Evolutionary conservation across 30 jellyfish, hydroid and myxozoan species (phyloP).

Genomic region (Aurelia aurita): DNA sequence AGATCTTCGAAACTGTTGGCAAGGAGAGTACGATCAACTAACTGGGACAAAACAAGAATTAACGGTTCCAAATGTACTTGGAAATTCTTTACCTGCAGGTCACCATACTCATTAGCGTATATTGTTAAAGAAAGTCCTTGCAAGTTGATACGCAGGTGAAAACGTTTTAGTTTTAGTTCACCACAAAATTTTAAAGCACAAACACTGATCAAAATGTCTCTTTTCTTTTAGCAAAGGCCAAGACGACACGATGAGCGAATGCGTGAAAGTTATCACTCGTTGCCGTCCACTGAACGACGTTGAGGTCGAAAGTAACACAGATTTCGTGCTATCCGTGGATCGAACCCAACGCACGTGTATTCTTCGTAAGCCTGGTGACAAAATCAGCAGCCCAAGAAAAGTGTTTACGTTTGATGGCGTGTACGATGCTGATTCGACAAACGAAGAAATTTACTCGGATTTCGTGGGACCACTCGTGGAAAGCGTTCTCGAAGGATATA

Average conservation of each 20-base stretch:
- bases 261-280: constrained; percentile 92
- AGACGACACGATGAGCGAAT: constrained; percentile 90
- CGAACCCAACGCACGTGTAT: constrained; percentile 87
- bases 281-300: constrained; percentile 96
- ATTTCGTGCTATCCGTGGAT: constrained; percentile 84
- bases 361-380: constrained; percentile 81
- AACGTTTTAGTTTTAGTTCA: no score
- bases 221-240: constrained; percentile 22
- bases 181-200: no score
- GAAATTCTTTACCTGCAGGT: no score
- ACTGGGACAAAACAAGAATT: no score
- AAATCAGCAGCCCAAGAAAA: constrained; percentile 81
- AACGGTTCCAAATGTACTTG: no score
- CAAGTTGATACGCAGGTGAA: no score
- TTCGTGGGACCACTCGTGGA: constrained; percentile 94
- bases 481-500: constrained; percentile 92
- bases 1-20: no score
- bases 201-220: neutral
- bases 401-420: constrained; percentile 92
- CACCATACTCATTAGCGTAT: no score
- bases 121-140: no score
- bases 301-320: constrained; percentile 71
- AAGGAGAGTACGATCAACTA: no score
- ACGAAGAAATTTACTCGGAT: constrained; percentile 90
- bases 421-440: constrained; percentile 92